Percentiles rank a stretch among this genome's conserved stretches.
phyloP scores from a whole-genome alignment of 2,797 vertebrate species.

The Enteromius treurensis region DNA sequence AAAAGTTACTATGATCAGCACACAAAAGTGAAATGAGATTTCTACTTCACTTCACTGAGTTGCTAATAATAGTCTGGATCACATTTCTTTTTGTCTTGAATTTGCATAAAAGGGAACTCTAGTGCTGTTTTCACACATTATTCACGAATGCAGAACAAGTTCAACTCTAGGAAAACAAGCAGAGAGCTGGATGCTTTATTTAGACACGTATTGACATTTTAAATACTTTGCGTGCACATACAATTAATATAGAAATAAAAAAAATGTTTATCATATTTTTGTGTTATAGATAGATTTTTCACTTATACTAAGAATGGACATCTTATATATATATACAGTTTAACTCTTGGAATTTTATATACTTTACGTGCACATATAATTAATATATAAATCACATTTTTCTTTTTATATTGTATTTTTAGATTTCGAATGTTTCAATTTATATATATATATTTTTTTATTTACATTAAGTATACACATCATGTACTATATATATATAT shows the following conservation, averaged over 20 bases:
- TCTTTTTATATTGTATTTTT: neutral
- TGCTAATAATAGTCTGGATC: constrained; percentile 70
- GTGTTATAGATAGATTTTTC: too few relatives aligned
- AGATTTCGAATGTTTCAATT: neutral
- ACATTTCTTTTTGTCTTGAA: constrained; percentile 68
- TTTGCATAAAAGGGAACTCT: constrained; percentile 28
- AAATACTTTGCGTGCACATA: neutral
- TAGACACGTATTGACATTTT: neutral
- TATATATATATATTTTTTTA: too few relatives aligned
- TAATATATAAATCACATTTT: neutral
- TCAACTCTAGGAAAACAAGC: neutral
- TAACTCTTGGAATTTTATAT: neutral
- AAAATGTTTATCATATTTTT: too few relatives aligned
- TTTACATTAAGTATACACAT: too few relatives aligned
- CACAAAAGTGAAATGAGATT: constrained; percentile 77
- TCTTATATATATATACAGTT: too few relatives aligned
- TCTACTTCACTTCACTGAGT: constrained; percentile 71
- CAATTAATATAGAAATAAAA: neutral
- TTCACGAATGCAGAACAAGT: constrained; percentile 1
- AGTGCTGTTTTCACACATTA: constrained; percentile 20
- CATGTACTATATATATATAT: too few relatives aligned
- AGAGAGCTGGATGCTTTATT: neutral
- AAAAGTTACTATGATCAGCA: constrained; percentile 59
- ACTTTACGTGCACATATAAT: neutral
- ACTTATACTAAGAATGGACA: too few relatives aligned